Evolutionary conservation across 2,113 vertebrate species (phyloP), one percentile per base, ranked within the genome.

Genomic region (Nycticebus coucang): DNA sequence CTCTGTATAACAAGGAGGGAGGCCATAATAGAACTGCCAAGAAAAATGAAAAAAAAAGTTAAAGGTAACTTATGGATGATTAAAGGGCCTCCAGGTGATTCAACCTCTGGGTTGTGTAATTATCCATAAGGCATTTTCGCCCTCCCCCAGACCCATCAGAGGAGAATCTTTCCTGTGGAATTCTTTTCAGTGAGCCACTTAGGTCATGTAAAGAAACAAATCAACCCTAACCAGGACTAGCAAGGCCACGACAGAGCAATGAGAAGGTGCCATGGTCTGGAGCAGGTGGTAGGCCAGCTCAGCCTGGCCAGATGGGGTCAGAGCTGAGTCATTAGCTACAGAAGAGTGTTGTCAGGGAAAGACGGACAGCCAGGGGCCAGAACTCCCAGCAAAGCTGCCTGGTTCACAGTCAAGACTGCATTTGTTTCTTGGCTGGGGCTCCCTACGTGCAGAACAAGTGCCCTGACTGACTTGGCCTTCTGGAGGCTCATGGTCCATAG

Each of bases 401-500:
- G 21, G 7, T 28, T 80, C 37, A 66, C 30, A 80, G 69, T 30
- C 18, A 2, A 2, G 0, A 2, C 0, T 3, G 15, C 2, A 4
- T 68, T 53, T 0, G 1, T 2, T 9, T 71, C 26, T 35, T 30
- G 35, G 26, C 87, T 14, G 1, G 10, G 14, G 60, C 57, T 87
- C 4, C 68, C 35, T 78, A 37, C 9, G 2, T 19, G 24, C 72
- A 4, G 4, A 4, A 50, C 53, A 50, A 28, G 30, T 15, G 0
- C 59, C 60, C 11, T 26, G 60, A 11, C 24, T 62, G 22, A 26
- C 10, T 62, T 14, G 62, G 68, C 28, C 66, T n/a, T 21, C 66
- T 17, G 0, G 45, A 41, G 14, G 8, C 28, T 64, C 30, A 0
- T 10, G 22, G 11, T 7, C 78, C 10, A 0, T 22, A 12, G 12